Evolutionary conservation across 2,888 invertebrate species (phyloP), one percentile per base, ranked within the genome.

Genomic region (Oscheius onirici): DNA sequence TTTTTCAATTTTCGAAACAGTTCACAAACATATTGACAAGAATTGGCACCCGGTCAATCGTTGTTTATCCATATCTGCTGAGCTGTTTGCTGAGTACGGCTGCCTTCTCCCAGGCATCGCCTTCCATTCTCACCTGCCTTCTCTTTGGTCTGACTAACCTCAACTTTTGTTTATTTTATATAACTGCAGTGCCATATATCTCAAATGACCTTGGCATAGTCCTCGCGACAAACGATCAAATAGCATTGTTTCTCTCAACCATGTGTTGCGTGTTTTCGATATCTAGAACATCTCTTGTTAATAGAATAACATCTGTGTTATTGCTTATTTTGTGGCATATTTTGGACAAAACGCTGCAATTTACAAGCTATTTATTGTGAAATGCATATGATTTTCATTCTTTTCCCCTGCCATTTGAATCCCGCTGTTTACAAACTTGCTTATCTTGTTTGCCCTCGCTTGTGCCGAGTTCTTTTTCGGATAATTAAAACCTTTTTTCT

Each of bases 51-150:
- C 58, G 5, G 46, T 20, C 46, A 17, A 46, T 46, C 15, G 15
- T 11, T 63, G 49, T 63, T 63, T 63, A 63, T 63, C 63, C 63
- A 49, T 49, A 63, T 63, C 60, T 43, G 60, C 60, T 11, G 41
- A 41, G 46, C 22, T 63, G 49, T 63, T 63, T 63, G 63, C 49
- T 17, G 34, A 63, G 63, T 28, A 63, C 63, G 63, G 63, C 63
- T 63, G 63, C 49, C 63, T 63, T 46, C 63, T 63, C 49, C 54
- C 54, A 11, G 49, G 46, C 34, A 22, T 63, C 28, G 46, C 46
- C 26, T 55, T 55, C 46, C 15, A 24, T 63, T 63, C 63, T 13
- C 63, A 46, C 63, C 63, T 63, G 10, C 41, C 58, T 20, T 58
- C 40, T 58, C 40, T 58, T 55, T 41, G 20, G 8, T 34, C n/a